Percentiles rank a stretch among this genome's conserved stretches.
Evolutionary conservation across 2,888 invertebrate species (phyloP).

Genomic region (Cylloceria caligata): DNA sequence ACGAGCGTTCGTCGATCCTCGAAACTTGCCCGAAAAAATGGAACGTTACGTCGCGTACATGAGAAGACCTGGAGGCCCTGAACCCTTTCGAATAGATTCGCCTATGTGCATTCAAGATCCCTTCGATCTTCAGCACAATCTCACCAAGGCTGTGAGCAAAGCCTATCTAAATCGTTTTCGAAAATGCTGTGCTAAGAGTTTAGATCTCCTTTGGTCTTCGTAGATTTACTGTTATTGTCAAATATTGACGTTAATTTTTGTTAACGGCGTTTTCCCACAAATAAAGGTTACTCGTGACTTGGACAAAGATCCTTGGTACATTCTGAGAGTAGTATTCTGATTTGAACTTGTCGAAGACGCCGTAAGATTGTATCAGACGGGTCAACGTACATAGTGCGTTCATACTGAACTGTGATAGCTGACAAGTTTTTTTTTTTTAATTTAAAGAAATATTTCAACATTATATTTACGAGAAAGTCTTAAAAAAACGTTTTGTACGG

Average conservation of each 20-base stretch:
- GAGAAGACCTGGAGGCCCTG: constrained; percentile 65
- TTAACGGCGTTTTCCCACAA: constrained; percentile 2
- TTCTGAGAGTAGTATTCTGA: background rate
- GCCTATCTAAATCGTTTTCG: constrained; percentile 1
- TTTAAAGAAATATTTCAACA: background rate
- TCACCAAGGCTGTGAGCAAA: constrained; percentile 70
- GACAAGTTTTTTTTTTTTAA: background rate
- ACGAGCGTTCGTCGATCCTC: constrained; percentile 77
- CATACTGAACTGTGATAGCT: constrained; percentile 4
- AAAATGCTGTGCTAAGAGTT: constrained; percentile 8
- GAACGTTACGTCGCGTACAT: constrained; percentile 80
- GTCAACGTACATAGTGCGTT: background rate
- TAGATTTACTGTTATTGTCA: background rate
- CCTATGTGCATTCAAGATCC: constrained; percentile 88
- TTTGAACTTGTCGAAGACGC: background rate
- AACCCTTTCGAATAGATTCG: constrained; percentile 82
- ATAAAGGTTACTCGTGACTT: background rate
- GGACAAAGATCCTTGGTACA: background rate
- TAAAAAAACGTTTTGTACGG: constrained; percentile 18
- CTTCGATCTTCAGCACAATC: constrained; percentile 87
- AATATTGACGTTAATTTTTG: background rate
- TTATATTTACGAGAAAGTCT: background rate
- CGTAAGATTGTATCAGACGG: background rate
- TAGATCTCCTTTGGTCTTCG: background rate
- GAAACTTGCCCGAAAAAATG: constrained; percentile 83